Percentiles rank a stretch among this genome's conserved stretches.
Evolutionary conservation across 2,888 invertebrate genomes (phyloP).

Genomic region (Trissolcus brochymenae): DNA sequence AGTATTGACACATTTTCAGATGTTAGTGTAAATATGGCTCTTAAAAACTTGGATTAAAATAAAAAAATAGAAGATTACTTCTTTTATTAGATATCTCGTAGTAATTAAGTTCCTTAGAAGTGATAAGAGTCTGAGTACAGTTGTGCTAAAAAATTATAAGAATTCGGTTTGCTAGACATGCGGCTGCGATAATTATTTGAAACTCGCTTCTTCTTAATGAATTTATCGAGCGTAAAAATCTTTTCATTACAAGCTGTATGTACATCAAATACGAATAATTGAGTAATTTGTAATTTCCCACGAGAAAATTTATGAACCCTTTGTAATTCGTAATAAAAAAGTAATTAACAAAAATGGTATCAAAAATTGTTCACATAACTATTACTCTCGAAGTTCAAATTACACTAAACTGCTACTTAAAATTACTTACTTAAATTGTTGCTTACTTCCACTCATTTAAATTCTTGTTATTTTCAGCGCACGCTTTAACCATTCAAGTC

Average conservation of each 20-base stretch:
- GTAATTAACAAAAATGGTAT: conserved; percentile 10
- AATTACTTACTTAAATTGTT: conserved; percentile 22
- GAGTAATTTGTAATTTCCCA: not conserved
- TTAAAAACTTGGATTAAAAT: conserved; percentile 25
- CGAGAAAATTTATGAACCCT: not conserved
- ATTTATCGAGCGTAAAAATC: not conserved
- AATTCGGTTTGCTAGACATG: conserved; percentile 5
- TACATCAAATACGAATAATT: not conserved
- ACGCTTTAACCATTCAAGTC: conserved; percentile 1
- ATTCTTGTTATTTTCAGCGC: conserved; percentile 2
- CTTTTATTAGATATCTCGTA: conserved; percentile 20
- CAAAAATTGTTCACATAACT: conserved; percentile 3
- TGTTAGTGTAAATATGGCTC: conserved; percentile 32
- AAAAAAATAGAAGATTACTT: conserved; percentile 22
- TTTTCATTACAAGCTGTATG: not conserved
- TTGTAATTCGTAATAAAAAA: conserved; percentile 5
- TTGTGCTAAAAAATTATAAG: conserved; percentile 20
- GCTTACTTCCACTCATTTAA: conserved; percentile 19
- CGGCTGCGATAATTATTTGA: conserved; percentile 2
- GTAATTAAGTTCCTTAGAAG: conserved; percentile 23
- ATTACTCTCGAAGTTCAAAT: conserved; percentile 13
- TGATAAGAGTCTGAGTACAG: conserved; percentile 18
- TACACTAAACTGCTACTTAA: conserved; percentile 13
- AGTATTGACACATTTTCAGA: conserved; percentile 35
- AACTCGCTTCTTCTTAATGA: not conserved